These are phyloP conservation scores for Cettia cetti DNA, from an alignment of 2,113 vertebrate species.

Conservation along the genomic window DNA sequence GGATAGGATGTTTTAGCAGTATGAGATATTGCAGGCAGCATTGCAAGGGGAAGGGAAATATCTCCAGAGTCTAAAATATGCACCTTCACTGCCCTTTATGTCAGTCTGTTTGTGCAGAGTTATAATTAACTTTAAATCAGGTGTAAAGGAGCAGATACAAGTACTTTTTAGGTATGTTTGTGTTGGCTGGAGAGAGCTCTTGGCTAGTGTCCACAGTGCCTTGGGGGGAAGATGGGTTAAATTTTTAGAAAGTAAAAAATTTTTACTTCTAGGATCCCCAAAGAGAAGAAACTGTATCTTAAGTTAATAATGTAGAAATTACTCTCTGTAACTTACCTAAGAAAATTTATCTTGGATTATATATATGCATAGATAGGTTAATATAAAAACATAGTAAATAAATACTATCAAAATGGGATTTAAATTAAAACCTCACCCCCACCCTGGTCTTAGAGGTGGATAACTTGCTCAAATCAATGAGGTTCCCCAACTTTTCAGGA, in stretches of 20 bases:
- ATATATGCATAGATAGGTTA: background rate
- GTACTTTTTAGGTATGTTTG: background rate
- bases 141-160: background rate
- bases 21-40: background rate
- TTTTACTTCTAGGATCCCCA: background rate
- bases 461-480: background rate
- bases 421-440: background rate
- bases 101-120: background rate
- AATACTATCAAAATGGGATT: background rate
- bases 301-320: background rate
- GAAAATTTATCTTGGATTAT: background rate
- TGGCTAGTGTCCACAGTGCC: background rate
- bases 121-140: background rate
- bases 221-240: fast-evolving
- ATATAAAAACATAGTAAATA: background rate
- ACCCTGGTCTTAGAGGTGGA: background rate
- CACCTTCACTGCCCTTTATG: background rate
- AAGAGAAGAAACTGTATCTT: background rate
- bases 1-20: background rate
- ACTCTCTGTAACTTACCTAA: background rate
- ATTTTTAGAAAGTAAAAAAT: background rate
- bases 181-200: background rate
- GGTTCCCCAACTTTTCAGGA: background rate
- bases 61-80: background rate
- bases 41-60: background rate